A percentile compares a stretch with the other conserved stretches of the same genome.
phyloP scores from a whole-genome alignment of 2,888 invertebrate species.

The Drosophila mimetica region DNA sequence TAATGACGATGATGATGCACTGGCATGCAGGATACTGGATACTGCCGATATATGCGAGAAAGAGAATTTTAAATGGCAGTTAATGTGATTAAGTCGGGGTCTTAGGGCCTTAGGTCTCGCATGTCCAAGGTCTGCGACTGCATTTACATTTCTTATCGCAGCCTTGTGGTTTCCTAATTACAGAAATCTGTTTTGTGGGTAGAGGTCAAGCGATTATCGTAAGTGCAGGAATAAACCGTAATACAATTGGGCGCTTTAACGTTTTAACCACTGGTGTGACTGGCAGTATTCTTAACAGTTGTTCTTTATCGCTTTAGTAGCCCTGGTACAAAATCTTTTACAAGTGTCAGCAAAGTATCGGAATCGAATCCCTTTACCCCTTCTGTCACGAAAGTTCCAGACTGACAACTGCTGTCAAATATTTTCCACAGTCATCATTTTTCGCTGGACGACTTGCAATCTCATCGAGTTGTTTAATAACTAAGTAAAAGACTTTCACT shows the following conservation, averaged over 20 bases:
- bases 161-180: conserved; percentile 44
- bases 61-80: conserved; percentile 70
- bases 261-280: conserved; percentile 7
- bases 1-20: conserved; percentile 23
- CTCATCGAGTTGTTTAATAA: too few relatives aligned
- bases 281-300: too few relatives aligned
- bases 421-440: too few relatives aligned
- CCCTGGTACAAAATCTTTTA: too few relatives aligned
- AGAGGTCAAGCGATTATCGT: conserved; percentile 39
- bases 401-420: too few relatives aligned
- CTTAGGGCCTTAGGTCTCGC: conserved; percentile 31
- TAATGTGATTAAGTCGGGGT: conserved; percentile 68
- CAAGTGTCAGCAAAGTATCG: too few relatives aligned
- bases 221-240: conserved; percentile 22
- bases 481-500: too few relatives aligned
- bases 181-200: not conserved
- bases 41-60: conserved; percentile 29
- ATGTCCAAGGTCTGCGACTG: conserved; percentile 16
- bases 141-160: conserved; percentile 41
- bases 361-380: too few relatives aligned
- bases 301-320: too few relatives aligned
- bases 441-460: too few relatives aligned
- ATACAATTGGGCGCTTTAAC: conserved; percentile 29
- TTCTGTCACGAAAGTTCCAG: too few relatives aligned
- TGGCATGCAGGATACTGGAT: not conserved